Evolutionary conservation across 2,113 vertebrate species (phyloP), one percentile per base, ranked within the genome.

Genomic region (Tretioscincus oriximinensis): DNA sequence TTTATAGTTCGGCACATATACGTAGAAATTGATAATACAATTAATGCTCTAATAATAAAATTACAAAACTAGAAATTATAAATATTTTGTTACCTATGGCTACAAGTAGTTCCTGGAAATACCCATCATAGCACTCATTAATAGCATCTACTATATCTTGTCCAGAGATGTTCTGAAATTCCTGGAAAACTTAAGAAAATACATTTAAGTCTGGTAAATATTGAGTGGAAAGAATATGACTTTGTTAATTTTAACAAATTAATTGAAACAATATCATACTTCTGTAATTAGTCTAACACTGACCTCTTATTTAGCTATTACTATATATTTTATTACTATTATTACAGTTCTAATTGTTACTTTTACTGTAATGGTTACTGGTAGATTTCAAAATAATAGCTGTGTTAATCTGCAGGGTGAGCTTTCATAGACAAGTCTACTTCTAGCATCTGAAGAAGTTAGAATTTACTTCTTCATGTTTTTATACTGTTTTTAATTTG

Each of bases 161-260:
- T 9, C 95, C 95, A 86, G 95, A 94, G 80, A 96, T 88, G 72
- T 81, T 95, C 90, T 96, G 95, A 88, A 96, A 96, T 87, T 96
- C 94, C 92, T 96, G 95, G 84, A 96, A 96, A 92, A 94, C 96
- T 96, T 87, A 47, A n/a, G 1, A 9, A 35, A 83, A 73, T 31
- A 72, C 11, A 35, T 78, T 68, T 24, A 63, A 47, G 31, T 5
- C 7, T 80, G 20, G 10, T 63, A n/a, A 80, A 21, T n/a, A 71
- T 22, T 16, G 16, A 18, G 16, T 58, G 6, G 1, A 41, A 41
- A 41, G 35, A 41, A 41, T 41, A 11, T 60, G 6, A 21, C 45
- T 22, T 21, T 77, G 28, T 51, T 18, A 67, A 51, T 31, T 67
- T 77, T 28, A 77, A 67, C 22, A 31, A 49, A 67, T 28, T 14